These are phyloP conservation scores for Lanistes nyassanus DNA, from an alignment of 1,140 invertebrate genomes.

Conservation along the genomic window DNA sequence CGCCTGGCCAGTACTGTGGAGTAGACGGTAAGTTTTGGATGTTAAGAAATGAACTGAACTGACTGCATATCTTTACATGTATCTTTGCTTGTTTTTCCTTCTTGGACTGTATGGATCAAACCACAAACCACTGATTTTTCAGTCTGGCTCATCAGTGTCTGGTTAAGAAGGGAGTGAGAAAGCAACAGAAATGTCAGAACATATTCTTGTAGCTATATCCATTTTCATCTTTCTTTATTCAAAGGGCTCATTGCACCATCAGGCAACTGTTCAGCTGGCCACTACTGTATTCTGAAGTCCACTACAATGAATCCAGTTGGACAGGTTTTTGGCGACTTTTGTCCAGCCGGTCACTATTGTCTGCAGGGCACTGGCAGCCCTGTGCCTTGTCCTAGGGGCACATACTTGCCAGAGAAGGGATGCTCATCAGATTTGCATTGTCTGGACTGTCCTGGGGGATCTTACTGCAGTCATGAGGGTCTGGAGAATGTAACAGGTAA, in stretches of 20 bases:
- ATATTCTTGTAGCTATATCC: no score
- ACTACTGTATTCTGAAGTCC: constrained; percentile 55
- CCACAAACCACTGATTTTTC: no score
- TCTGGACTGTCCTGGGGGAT: constrained; percentile 57
- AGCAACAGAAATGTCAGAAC: no score
- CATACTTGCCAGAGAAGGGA: constrained; percentile 50
- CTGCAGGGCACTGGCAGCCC: constrained; percentile 53
- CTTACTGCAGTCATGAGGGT: constrained; percentile 55
- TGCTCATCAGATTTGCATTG: constrained; percentile 41
- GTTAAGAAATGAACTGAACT: no score
- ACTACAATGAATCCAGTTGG: constrained; percentile 46
- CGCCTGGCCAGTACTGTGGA: constrained; percentile 55
- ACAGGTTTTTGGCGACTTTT: constrained; percentile 57
- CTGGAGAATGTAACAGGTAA: constrained; percentile 54
- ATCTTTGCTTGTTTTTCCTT: no score
- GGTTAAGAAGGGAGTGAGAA: no score
- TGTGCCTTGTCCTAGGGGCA: constrained; percentile 55
- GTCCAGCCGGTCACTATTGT: constrained; percentile 60
- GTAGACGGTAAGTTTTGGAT: constrained; percentile 44
- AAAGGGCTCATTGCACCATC: constrained; percentile 52
- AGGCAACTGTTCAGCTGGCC: constrained; percentile 54
- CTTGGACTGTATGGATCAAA: no score
- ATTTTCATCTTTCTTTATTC: constrained; percentile 19
- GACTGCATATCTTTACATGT: no score
- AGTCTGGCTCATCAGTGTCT: no score